Conservation (phyloP, 2,888 invertebrate species). For the Amiota minor region DNA sequence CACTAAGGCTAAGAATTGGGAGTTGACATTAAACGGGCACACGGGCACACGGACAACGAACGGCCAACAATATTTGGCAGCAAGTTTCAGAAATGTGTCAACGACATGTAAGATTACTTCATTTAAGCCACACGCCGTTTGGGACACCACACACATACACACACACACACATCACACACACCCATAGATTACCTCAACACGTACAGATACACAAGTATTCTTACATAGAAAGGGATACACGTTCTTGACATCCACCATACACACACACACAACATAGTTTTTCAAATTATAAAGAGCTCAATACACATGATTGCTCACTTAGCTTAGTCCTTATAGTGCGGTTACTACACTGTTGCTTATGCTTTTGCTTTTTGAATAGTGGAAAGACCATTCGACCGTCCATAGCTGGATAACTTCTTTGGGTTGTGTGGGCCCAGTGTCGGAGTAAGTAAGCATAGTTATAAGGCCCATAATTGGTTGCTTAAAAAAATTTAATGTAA, state of each 20-base stretch:
- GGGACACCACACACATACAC: constrained; percentile 23
- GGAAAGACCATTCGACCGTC: no score
- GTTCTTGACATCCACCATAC: not conserved
- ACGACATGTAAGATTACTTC: constrained; percentile 70
- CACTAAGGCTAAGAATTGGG: constrained; percentile 14
- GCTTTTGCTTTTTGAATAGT: no score
- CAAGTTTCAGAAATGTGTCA: constrained; percentile 61
- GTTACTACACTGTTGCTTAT: no score
- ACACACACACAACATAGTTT: constrained; percentile 29
- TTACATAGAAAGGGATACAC: not conserved
- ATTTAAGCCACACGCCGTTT: constrained; percentile 44
- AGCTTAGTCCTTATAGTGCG: constrained; percentile 46
- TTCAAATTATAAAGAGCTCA: constrained; percentile 64
- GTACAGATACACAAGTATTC: constrained; percentile 26
- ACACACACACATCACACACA: constrained; percentile 33
- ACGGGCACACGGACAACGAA: not conserved
- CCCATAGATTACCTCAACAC: constrained; percentile 13
- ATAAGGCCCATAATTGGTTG: no score
- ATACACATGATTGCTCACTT: constrained; percentile 65
- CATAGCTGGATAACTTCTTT: no score
- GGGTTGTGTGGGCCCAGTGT: no score
- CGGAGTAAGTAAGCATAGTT: no score
- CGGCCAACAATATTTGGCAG: constrained; percentile 37
- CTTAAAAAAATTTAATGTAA: no score
- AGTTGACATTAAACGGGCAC: constrained; percentile 9